Base-by-base conservation (phyloP, 1,140 invertebrate genomes). In the Drosophila lacertosa region DNA sequence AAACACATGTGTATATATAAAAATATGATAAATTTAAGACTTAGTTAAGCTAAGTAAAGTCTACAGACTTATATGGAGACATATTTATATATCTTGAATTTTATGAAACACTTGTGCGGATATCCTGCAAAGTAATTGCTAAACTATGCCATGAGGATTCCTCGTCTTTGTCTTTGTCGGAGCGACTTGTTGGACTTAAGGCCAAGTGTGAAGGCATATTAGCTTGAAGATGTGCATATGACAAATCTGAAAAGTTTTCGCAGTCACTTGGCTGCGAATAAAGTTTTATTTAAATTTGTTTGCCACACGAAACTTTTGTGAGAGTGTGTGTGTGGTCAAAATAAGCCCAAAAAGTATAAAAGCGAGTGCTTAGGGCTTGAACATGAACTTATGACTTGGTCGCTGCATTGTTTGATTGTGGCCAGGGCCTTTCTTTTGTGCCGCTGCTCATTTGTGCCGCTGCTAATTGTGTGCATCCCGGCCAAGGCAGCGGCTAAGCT, bases 181-280 rank as follows among this genome's bases (percentile, higher is more conserved):
- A 51, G n/a, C 22, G 22, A 54, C 40, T 63, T 63, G 48, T 53
- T 22, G 45, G 65, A 68, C 47, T 24, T 57, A 16, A 20, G 9
- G 24, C 39, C 6, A 39, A 51, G 50, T 77, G 37, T 51, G 74
- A 48, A 48, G 50, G 59, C 66, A 78, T 81, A 81, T 81, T 79
- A 81, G 78, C 74, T 64, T 44, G 24, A 59, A 75, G 65, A 74
- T 72, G 67, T 68, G 80, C 75, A 79, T 73, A 76, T 80, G 80
- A 86, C 80, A 84, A 84, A 86, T 84, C 77, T 69, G 42, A 86
- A 84, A 84, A 84, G 29, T 84, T 84, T 78, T 66, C n/a, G 5
- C 62, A 72, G 76, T 59, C 80, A 74, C 72, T 75, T 57, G 55
- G 26, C 22, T 44, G 26, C 45, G 48, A 54, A 58, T 67, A 67